Evolutionary conservation across 2,797 vertebrate species (phyloP), one percentile per base, ranked within the genome.

Genomic region (Sebastes glaucus): DNA sequence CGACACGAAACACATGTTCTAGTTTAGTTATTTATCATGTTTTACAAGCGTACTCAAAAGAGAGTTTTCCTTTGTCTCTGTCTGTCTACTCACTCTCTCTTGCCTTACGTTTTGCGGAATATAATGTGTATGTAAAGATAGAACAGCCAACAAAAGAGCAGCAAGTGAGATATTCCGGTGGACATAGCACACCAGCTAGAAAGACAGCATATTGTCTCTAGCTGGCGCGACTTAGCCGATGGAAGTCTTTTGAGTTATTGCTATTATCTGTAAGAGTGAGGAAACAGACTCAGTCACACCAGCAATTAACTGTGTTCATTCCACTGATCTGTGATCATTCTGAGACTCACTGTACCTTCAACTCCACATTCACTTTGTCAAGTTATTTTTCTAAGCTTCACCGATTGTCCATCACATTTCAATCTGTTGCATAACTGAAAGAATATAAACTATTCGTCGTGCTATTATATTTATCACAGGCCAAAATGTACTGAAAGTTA

Each of bases 321-420:
- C 72, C 66, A 56, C 30, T 55, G 27, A 74, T 61, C 69, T 56
- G 22, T 33, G 69, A 70, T n/a, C 64, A 27, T 0, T 8, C 35
- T 13, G n/a, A 62, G 42, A 23, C 23, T 38, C 57, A 9, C 7
- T 59, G 35, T 46, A 23, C 18, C 42, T 65, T 32, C 9, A 30
- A 3, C 28, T 74, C 56, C 55, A 63, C 16, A 0, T 69, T 66
- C 3, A 66, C 11, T 11, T 70, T 28, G 32, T 33, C 32, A 33
- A 55, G 38, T 77, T 86, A 22, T 77, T 67, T 33, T 35, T 35
- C 6, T 32, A 55, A 77, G 42, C 35, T 57, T 67, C 53, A 35
- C 14, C 6, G n/a, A 65, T 42, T 33, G 67, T 84, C 67, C 13
- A 11, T 59, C 72, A 73, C 73, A 78, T 83, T 89, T 88, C 71